Percentiles rank a stretch among this genome's conserved stretches.
Evolutionary conservation across 2,888 invertebrate genomes (phyloP).

Genomic region (Hydroisotoma schaefferi): DNA sequence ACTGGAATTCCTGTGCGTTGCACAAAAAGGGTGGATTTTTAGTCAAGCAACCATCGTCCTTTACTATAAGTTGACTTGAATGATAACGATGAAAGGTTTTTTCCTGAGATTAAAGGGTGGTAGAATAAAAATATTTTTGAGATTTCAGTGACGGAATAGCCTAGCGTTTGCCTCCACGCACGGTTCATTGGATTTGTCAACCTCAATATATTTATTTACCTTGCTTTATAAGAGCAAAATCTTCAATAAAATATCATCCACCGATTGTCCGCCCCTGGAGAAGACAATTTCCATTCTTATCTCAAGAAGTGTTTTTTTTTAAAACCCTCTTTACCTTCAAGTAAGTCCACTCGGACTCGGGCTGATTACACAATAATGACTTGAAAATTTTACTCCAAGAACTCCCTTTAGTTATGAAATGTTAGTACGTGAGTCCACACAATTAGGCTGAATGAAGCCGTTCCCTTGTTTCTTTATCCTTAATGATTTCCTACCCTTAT

Average conservation of each 20-base stretch:
- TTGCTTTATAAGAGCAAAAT: too few relatives aligned
- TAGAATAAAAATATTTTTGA: conserved; percentile 2
- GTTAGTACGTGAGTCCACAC: conserved; percentile 11
- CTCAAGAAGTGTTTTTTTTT: neutral
- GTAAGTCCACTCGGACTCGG: too few relatives aligned
- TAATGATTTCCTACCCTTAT: neutral
- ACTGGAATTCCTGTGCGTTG: too few relatives aligned
- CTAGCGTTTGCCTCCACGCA: too few relatives aligned
- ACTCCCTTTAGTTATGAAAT: too few relatives aligned
- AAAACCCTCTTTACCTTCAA: conserved; percentile 2
- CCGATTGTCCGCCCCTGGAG: conserved; percentile 1
- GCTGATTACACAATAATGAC: conserved; percentile 19
- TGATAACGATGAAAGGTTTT: conserved; percentile 1
- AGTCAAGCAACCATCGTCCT: too few relatives aligned
- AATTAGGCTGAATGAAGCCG: conserved; percentile 10
- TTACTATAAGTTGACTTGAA: too few relatives aligned
- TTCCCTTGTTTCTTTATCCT: neutral
- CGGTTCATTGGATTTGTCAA: too few relatives aligned
- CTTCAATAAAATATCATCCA: too few relatives aligned
- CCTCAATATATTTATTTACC: too few relatives aligned
- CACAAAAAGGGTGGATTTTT: too few relatives aligned
- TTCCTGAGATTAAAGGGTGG: neutral
- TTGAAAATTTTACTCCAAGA: neutral
- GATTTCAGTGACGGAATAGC: neutral
- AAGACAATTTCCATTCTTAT: neutral